phyloP scores from a whole-genome alignment of 2,797 vertebrate species.

The Hydrolagus colliei region DNA sequence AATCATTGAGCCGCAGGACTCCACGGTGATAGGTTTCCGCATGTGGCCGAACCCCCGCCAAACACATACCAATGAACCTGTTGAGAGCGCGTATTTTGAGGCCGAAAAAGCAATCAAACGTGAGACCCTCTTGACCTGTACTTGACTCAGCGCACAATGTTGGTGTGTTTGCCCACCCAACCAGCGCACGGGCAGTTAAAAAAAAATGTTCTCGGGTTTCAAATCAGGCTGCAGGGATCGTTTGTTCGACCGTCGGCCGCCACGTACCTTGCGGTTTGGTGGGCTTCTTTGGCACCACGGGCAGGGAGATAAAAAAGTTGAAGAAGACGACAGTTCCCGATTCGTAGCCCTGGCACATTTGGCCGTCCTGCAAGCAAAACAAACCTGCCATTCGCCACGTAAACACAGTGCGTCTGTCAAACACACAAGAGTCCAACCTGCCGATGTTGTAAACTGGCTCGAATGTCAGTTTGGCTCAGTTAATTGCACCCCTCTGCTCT shows the following conservation, averaged over 20 bases:
- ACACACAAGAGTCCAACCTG: neutral
- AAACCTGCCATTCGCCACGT: neutral
- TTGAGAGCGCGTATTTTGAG: too few relatives aligned
- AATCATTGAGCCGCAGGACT: too few relatives aligned
- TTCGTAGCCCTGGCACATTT: constrained; percentile 37
- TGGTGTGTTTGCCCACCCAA: neutral
- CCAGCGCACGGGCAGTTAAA: too few relatives aligned
- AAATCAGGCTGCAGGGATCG: neutral
- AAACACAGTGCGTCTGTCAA: too few relatives aligned
- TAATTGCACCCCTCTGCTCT: neutral
- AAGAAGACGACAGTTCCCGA: constrained; percentile 35
- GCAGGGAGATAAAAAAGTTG: constrained; percentile 17
- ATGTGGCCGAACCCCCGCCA: too few relatives aligned
- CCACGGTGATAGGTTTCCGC: too few relatives aligned
- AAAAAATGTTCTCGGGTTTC: neutral
- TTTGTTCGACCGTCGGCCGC: too few relatives aligned
- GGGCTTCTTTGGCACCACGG: neutral
- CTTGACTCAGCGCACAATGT: neutral
- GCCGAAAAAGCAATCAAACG: too few relatives aligned
- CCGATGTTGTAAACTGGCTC: neutral
- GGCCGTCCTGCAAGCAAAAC: constrained; percentile 35
- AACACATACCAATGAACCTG: too few relatives aligned
- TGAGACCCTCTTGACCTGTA: too few relatives aligned
- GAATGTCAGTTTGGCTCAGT: neutral
- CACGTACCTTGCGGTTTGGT: neutral